Base-by-base conservation (phyloP, 2,113 vertebrate species). In the Vidua chalybeata region DNA sequence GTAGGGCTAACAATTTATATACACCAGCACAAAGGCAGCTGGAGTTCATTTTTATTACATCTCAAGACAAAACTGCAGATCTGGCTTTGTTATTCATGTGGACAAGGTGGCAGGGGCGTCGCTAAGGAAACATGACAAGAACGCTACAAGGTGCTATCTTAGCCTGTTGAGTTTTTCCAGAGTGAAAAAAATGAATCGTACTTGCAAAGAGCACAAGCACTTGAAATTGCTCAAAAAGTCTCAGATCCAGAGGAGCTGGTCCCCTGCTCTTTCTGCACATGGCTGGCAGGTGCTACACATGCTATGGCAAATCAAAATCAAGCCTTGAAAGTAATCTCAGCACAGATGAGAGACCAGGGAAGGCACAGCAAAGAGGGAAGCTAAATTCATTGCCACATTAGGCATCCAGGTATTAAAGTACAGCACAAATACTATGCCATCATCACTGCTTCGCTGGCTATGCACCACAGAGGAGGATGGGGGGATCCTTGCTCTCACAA, bases 1-100 rank as follows among this genome's bases (percentile, higher is more conserved):
- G 66, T 39, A 51, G 62, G 19, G 74, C 72, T 95, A 96, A 77
- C 59, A 94, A 69, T 63, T 78, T 75, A 89, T 67, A 76, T 27
- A 76, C 33, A 94, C 66, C 74, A 80, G 95, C 96, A 95, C 75
- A 96, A 95, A 97, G 67, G 69, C 87, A 96, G 84, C 22, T 84
- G 86, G 89, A 95, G 90, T 61, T 97, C 81, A 94, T 85, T 94
- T 90, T 89, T 85, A 95, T 88, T 94, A 90, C 46, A 39, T 96
- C 95, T 91, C 62, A 74, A 95, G 93, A 87, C 55, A 96, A 87
- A 97, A 95, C 59, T 93, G 86, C 93, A 95, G 84, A 80, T 11
- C 41, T 85, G 71, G 48, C 80, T 95, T 96, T 97, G 92, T 87
- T 97, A 90, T 90, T 96, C 72, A 31, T 49, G 75, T 72, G 48